phyloP scores from a whole-genome alignment of 1,140 invertebrate genomes.

The Drosophila mauritiana region DNA sequence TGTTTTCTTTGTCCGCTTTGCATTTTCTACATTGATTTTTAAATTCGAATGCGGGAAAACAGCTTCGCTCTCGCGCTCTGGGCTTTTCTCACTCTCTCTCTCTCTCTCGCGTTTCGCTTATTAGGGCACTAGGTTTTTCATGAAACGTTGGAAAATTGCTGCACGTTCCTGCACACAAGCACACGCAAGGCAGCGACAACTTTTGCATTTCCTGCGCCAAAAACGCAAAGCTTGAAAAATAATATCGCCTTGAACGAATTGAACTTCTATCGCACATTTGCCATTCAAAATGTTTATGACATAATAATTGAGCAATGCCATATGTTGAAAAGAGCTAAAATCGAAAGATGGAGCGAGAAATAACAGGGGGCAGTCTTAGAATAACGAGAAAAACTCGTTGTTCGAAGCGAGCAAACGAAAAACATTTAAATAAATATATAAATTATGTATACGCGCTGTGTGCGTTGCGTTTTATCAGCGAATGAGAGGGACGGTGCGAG shows the following conservation, averaged over 20 bases:
- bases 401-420: slow-evolving; percentile 55
- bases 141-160: slow-evolving; percentile 74
- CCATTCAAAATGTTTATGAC: slow-evolving; percentile 71
- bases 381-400: slow-evolving; percentile 77
- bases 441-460: slow-evolving; percentile 78
- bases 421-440: slow-evolving; percentile 71
- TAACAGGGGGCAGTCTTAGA: slow-evolving; percentile 17
- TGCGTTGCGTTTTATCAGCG: slow-evolving; percentile 70
- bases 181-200: slow-evolving; percentile 30
- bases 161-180: slow-evolving; percentile 41
- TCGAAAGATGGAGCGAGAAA: background rate
- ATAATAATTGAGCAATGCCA: slow-evolving; percentile 65
- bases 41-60: slow-evolving; percentile 33
- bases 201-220: slow-evolving; percentile 75
- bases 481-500: slow-evolving; percentile 15
- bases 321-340: slow-evolving; percentile 14
- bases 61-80: slow-evolving; percentile 19
- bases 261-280: slow-evolving; percentile 54
- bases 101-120: slow-evolving; percentile 54
- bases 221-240: slow-evolving; percentile 43
- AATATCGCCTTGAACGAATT: slow-evolving; percentile 61
- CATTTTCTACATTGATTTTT: slow-evolving; percentile 61
- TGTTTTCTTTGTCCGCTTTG: slow-evolving; percentile 50
- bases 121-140: slow-evolving; percentile 83
- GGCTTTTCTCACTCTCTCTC: slow-evolving; percentile 38